Percentiles rank a stretch among this genome's conserved stretches.
These are phyloP conservation scores for Phortica magna DNA, from an alignment of 2,888 invertebrate genomes.

Conservation along the genomic window DNA sequence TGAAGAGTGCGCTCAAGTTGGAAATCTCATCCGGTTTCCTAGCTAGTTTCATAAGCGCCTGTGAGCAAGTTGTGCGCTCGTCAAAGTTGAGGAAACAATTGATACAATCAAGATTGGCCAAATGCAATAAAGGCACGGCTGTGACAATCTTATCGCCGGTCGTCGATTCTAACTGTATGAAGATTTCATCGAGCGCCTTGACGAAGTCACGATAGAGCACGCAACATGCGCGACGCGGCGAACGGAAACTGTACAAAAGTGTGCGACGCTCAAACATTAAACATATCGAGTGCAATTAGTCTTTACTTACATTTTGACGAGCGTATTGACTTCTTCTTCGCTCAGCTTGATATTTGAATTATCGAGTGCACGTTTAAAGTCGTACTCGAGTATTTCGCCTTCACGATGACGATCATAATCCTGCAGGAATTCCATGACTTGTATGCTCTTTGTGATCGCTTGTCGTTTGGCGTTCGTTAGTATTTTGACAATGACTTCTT, in stretches of 20 bases:
- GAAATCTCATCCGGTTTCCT: slow-evolving; percentile 83
- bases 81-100: slow-evolving; percentile 85
- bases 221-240: slow-evolving; percentile 81
- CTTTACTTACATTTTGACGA: slow-evolving; percentile 84
- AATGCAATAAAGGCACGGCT: slow-evolving; percentile 84
- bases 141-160: slow-evolving; percentile 84
- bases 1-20: slow-evolving; percentile 84
- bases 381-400: slow-evolving; percentile 81
- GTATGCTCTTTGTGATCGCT: slow-evolving; percentile 83
- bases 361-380: slow-evolving; percentile 86
- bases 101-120: slow-evolving; percentile 83
- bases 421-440: slow-evolving; percentile 82
- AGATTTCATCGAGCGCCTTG: slow-evolving; percentile 84
- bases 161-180: slow-evolving; percentile 83
- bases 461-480: slow-evolving; percentile 86
- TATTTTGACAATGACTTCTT: slow-evolving; percentile 81
- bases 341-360: slow-evolving; percentile 83
- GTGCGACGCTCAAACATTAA: not conserved
- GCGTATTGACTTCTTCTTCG: slow-evolving; percentile 83
- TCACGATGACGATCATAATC: slow-evolving; percentile 84
- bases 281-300: not conserved
- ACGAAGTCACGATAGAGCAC: slow-evolving; percentile 85
- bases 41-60: slow-evolving; percentile 84
- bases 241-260: slow-evolving; percentile 80
- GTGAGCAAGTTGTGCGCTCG: slow-evolving; percentile 82